Conservation (phyloP, 2,113 vertebrate species). For the Zosterops hypoxanthus region DNA sequence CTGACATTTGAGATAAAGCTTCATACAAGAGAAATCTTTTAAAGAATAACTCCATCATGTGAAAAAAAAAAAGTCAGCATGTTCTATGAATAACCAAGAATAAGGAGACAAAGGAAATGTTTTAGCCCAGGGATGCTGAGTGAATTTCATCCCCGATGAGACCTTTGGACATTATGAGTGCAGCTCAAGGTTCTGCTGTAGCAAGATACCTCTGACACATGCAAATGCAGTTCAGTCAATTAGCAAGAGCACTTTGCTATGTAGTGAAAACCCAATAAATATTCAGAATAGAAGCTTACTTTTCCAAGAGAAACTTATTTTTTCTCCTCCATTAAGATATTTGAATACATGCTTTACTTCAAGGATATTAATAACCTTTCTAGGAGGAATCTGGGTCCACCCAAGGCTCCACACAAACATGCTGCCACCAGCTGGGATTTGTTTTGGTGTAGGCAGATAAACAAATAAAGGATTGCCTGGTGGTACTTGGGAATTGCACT, state of each 20-base stretch:
- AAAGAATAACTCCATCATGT: neutral
- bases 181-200: neutral
- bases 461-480: neutral
- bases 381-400: neutral
- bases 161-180: neutral
- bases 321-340: neutral
- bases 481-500: neutral
- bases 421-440: neutral
- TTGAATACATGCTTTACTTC: neutral
- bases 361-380: neutral
- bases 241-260: neutral
- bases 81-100: neutral
- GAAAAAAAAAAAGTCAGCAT: neutral
- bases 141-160: neutral
- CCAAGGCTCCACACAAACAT: neutral
- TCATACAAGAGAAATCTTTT: neutral
- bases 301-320: neutral
- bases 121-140: neutral
- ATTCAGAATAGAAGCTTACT: neutral
- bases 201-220: neutral
- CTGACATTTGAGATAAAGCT: neutral
- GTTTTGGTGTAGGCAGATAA: neutral
- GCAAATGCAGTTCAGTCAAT: neutral
- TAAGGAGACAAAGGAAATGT: neutral
- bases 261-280: neutral